Percentiles rank a stretch among this genome's conserved stretches.
Evolutionary conservation across 2,888 invertebrate species (phyloP).

Genomic region (Sinodicranocentrus sp.): DNA sequence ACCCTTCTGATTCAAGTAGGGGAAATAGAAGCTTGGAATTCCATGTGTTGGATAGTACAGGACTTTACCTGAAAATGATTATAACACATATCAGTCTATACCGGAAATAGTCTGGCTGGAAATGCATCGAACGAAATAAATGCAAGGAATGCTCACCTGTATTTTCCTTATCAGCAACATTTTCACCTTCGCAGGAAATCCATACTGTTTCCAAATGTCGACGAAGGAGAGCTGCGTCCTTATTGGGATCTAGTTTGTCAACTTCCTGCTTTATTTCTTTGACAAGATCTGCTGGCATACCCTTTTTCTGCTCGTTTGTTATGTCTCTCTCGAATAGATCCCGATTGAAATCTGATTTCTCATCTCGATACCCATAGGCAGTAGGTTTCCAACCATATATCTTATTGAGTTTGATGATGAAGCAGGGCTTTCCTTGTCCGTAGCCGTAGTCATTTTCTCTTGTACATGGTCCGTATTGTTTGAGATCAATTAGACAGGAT

Average conservation of each 20-base stretch:
- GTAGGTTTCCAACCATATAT: conserved; percentile 93
- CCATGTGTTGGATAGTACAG: conserved; percentile 90
- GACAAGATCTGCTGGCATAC: conserved; percentile 63
- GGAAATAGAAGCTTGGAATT: conserved; percentile 91
- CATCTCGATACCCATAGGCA: conserved; percentile 78
- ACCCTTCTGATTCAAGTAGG: conserved; percentile 90
- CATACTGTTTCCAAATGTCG: conserved; percentile 86
- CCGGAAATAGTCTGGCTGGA: not conserved
- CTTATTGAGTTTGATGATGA: conserved; percentile 98
- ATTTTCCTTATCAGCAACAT: conserved; percentile 95
- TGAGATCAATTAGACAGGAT: conserved; percentile 87
- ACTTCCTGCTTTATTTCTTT: conserved; percentile 49
- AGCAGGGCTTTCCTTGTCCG: conserved; percentile 92
- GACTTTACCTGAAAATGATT: conserved; percentile 83
- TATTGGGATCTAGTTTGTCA: conserved; percentile 15
- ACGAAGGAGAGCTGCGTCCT: conserved; percentile 38
- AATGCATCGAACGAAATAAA: not conserved
- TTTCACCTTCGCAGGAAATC: conserved; percentile 97
- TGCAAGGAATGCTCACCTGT: conserved; percentile 27
- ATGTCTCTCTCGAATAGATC: conserved; percentile 37
- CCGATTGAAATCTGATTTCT: conserved; percentile 82
- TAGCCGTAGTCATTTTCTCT: conserved; percentile 90
- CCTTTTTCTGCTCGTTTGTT: conserved; percentile 77
- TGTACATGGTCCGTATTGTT: conserved; percentile 87
- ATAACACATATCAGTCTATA: not conserved